Base-by-base conservation (phyloP, 2,888 invertebrate genomes). In the Caenorhabditis sp. region DNA sequence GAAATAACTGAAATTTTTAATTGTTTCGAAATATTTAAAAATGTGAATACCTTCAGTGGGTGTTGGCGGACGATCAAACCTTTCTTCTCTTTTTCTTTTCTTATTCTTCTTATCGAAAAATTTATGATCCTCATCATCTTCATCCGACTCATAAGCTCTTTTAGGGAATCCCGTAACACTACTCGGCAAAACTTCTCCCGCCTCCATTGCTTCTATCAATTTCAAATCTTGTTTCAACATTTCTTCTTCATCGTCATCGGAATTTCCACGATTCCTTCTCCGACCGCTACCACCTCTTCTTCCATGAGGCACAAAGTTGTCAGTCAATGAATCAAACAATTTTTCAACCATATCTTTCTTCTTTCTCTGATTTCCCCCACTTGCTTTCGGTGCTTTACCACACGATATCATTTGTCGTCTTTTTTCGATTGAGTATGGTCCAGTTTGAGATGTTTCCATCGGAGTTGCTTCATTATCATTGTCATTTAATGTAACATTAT, bases 271-370 rank as follows among this genome's bases (percentile, higher is more conserved):
- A 25, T 49, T 57, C 62, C 77, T 54, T 58, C 84, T 57, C 63
- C 77, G 50, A 56, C 84, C 68, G 23, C 73, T 68, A 21, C 77
- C 64, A 59, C 84, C 62, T 26, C 82, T 62, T 14, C 83, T 74
- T 12, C 75, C 76, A 1, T 78, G 64, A 10, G 85, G 84, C 21
- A 80, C 83, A 58, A 85, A 87, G 59, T 86, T 86, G 54, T 81
- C 84, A 21, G 86, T 87, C n/a, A 87, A 69, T 20, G 84, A 85
- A 58, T 87, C 87, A 69, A 77, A 85, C 17, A 87, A 68, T 43
- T 80, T 79, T 21, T 83, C 84, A n/a, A 82, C 83, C 83, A 85
- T 85, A 57, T 82, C 83, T 49, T 77, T 73, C 58, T 85, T 85
- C 63, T 77, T 77, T 31, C 80, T 36, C 20, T 79, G 75, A 38